phyloP scores from a whole-genome alignment of 1,140 invertebrate species.

The Saccostrea cuccullata region DNA sequence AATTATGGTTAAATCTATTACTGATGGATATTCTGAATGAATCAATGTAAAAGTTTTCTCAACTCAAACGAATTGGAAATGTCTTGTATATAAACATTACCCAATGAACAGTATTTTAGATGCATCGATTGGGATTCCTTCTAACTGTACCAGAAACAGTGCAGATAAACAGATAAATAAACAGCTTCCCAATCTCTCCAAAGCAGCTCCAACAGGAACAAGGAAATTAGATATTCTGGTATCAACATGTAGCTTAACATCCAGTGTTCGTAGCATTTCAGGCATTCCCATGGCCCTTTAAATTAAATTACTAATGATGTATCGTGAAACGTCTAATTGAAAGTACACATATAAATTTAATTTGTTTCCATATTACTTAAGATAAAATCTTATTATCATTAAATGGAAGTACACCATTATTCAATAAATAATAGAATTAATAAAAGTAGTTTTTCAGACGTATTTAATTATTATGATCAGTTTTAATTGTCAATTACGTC shows the following conservation, averaged over 20 bases:
- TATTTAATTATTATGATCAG: too few relatives aligned
- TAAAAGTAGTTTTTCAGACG: too few relatives aligned
- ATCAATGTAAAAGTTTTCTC: not conserved
- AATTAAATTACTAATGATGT: too few relatives aligned
- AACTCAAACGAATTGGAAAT: not conserved
- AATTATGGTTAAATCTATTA: too few relatives aligned
- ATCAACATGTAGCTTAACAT: constrained; percentile 51
- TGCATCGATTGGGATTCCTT: constrained; percentile 78
- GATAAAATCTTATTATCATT: too few relatives aligned
- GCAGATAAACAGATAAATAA: constrained; percentile 91
- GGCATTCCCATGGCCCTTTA: constrained; percentile 59
- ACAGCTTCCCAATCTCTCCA: constrained; percentile 96
- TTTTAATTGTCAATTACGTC: too few relatives aligned
- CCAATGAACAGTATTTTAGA: constrained; percentile 30
- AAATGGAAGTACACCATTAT: too few relatives aligned
- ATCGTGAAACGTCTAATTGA: too few relatives aligned
- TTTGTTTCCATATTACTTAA: too few relatives aligned
- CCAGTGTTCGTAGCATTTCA: constrained; percentile 50
- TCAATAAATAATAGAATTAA: too few relatives aligned
- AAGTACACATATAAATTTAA: too few relatives aligned
- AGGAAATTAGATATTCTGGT: constrained; percentile 83
- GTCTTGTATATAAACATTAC: not conserved
- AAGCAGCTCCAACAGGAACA: constrained; percentile 92
- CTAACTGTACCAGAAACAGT: constrained; percentile 95
- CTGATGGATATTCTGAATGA: not conserved